Evolutionary conservation across 2,113 vertebrate genomes (phyloP).

Genomic region (Heteronetta atricapilla): DNA sequence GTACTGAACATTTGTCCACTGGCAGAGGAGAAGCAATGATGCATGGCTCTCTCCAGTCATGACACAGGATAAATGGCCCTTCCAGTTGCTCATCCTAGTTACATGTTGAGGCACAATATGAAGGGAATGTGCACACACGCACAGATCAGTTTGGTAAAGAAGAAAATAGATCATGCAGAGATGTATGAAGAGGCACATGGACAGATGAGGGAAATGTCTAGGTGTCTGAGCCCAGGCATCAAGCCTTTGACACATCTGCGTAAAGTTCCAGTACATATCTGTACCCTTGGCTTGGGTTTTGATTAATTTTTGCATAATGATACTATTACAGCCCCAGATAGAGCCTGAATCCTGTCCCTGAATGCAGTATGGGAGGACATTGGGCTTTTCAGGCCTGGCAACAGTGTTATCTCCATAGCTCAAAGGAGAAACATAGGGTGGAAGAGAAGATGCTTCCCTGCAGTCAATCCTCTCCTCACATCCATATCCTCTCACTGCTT

Average conservation of each 20-base stretch:
- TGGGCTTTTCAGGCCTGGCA: background rate
- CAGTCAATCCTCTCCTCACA: background rate
- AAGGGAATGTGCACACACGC: background rate
- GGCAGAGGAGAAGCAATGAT: background rate
- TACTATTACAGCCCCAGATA: background rate
- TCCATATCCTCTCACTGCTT: background rate
- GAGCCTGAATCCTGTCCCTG: background rate
- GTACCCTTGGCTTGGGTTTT: background rate
- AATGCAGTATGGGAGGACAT: background rate
- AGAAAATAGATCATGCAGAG: background rate
- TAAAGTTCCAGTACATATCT: background rate
- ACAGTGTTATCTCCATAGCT: background rate
- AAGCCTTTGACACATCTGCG: rapidly evolving
- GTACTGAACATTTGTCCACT: background rate
- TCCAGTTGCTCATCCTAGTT: background rate
- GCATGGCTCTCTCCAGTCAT: background rate
- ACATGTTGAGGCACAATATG: rapidly evolving
- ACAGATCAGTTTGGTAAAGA: background rate
- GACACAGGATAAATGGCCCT: background rate
- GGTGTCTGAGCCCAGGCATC: background rate
- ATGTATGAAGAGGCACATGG: rapidly evolving
- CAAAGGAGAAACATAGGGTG: background rate
- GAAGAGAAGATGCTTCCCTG: background rate
- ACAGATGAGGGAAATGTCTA: background rate
- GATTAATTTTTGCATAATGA: background rate